Evolutionary conservation across 2,888 invertebrate species (phyloP), one percentile per base, ranked within the genome.

Genomic region (Mechanitis messenoides): DNA sequence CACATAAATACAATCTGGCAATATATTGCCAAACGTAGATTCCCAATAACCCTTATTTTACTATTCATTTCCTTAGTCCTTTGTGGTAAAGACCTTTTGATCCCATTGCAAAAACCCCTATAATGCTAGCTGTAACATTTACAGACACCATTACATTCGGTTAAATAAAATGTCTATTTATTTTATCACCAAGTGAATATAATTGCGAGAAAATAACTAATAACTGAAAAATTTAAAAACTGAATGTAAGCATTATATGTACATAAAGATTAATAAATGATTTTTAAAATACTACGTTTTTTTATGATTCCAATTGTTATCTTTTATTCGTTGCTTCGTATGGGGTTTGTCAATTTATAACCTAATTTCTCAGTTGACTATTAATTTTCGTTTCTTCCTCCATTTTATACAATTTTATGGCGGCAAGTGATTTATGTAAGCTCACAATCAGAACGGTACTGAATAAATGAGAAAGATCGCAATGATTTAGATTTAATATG

Each of bases 21-120:
- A 50, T 50, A 50, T 50, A 50, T 50, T 50, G 50, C 31, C 50
- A 50, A 50, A 50, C 56, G 55, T 47, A 57, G 59, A 59, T 33
- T 35, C 50, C 58, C 53, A 56, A 63, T 65, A 65, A 65, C 59
- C 63, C 61, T 55, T 63, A 53, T 58, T 65, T 65, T 63, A 55
- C 61, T 62, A 63, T 65, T 65, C 63, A 61, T 55, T 65, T 54
- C 63, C 53, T 58, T 63, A 50, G 50, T 31, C 50, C 50, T 50
- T 50, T 50, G 50, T 50, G 50, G 50, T 7, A 31, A 9, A 31
- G 50, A 50, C 50, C 50, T 50, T 50, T 50, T 50, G 31, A 50
- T 50, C 50, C 50, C 50, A 50, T 28, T 50, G 31, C 31, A 50
- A 50, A 42, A 50, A 50, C 50, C 50, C 31, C 31, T 50, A 50